These are phyloP conservation scores for Lampropteryx suffumata DNA, from an alignment of 2,888 invertebrate species.

Conservation along the genomic window DNA sequence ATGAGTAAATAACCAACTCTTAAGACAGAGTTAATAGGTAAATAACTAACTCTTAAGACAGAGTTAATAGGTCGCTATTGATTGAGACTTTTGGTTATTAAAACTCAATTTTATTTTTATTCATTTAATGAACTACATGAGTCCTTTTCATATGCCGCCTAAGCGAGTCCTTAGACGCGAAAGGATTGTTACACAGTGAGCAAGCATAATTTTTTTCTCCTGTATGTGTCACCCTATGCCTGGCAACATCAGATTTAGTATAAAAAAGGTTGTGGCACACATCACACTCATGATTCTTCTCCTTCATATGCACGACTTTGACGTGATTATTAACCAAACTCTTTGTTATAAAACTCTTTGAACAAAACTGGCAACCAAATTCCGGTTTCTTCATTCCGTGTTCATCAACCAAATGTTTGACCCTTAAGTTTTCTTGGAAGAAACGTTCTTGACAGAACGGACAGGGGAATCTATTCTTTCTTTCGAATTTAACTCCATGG, in stretches of 20 bases:
- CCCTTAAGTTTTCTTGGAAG: slow-evolving; percentile 55
- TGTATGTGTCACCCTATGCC: slow-evolving; percentile 65
- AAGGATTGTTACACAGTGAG: slow-evolving; percentile 52
- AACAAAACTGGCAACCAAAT: slow-evolving; percentile 56
- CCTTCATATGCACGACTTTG: slow-evolving; percentile 67
- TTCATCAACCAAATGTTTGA: slow-evolving; percentile 50
- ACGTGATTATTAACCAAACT: slow-evolving; percentile 68
- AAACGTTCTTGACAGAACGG: slow-evolving; percentile 58
- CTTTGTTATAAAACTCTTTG: slow-evolving; percentile 61
- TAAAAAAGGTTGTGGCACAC: slow-evolving; percentile 66
- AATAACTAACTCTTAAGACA: too few species aligned
- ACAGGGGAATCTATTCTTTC: slow-evolving; percentile 58
- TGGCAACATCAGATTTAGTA: slow-evolving; percentile 58
- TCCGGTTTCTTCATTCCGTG: slow-evolving; percentile 62
- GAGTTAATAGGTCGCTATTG: too few species aligned
- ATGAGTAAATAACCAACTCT: too few species aligned
- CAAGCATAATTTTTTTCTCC: slow-evolving; percentile 64
- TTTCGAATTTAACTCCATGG: slow-evolving; percentile 42
- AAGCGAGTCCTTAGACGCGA: slow-evolving; percentile 66
- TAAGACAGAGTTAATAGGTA: too few species aligned
- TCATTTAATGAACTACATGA: slow-evolving; percentile 36
- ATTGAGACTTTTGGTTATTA: too few species aligned
- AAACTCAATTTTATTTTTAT: too few species aligned
- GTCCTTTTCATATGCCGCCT: slow-evolving; percentile 62
- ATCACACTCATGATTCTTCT: slow-evolving; percentile 64